Evolutionary conservation across 2,888 invertebrate genomes (phyloP), one percentile per base, ranked within the genome.

Genomic region (Piscicola geometra): DNA sequence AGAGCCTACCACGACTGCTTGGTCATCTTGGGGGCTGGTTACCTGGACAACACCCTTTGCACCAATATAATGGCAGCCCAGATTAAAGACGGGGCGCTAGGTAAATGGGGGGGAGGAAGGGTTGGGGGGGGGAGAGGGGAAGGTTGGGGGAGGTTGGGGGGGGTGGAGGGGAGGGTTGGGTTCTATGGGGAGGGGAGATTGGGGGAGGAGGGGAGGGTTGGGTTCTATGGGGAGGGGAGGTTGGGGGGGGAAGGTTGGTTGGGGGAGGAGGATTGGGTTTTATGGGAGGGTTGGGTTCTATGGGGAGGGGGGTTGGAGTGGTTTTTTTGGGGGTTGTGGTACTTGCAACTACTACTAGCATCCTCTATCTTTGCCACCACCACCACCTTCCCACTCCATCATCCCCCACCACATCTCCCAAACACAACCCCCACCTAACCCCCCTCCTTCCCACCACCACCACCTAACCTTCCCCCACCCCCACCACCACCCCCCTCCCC

Each of bases 1-100:
- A 64, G 80, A 21, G 79, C 79, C 21, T 80, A 80, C 36, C 70
- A 74, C 12, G 78, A 79, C 32, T 78, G 79, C 69, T 78, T 80
- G 36, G 78, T 80, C 2, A 71, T 80, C 28, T 56, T 80, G 30
- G 80, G 80, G 1, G 80, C 79, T 18, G 80, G 80, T 3, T 80
- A 80, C 70, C 78, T 78, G n/a, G 79, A 80, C 71, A 80, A 80
- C 75, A 77, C 78, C 64, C 78, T 80, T 5, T 78, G 79, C 47
- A 68, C 78, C 2, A 76, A 80, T 25, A 77, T 80, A 68, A 71
- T 80, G 70, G 78, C 79, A 0, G 78, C 80, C 21, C 71, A 67
- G 68, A 72, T 72, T 32, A 70, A 77, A 12, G 47, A 50, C 9
- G 78, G 78, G 15, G 66, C 75, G 56, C 56, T 78, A 21, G 76